Conservation (phyloP, 2,888 invertebrate species). For the Lasioglossum calceatum region DNA sequence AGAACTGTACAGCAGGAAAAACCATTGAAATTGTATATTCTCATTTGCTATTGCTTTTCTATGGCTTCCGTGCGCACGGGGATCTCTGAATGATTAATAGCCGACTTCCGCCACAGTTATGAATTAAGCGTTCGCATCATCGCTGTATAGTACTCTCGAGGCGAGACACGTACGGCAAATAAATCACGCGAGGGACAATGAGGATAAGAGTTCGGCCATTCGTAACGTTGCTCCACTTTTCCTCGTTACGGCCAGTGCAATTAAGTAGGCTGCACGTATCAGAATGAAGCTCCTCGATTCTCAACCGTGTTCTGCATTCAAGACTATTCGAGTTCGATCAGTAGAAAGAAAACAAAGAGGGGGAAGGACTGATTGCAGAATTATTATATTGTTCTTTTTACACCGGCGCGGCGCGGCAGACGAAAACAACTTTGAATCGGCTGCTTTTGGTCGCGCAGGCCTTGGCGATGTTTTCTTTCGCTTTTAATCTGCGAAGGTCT, state of each 20-base stretch:
- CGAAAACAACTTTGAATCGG: constrained; percentile 31
- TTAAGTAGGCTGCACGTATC: constrained; percentile 81
- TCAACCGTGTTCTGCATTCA: constrained; percentile 71
- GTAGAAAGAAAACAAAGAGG: not conserved
- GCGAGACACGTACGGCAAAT: constrained; percentile 48
- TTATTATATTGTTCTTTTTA: not conserved
- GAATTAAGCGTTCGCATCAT: not conserved
- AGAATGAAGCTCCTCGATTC: constrained; percentile 65
- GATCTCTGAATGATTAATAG: not conserved
- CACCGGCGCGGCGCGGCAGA: not conserved
- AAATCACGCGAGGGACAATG: constrained; percentile 64
- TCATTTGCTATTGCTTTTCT: not conserved
- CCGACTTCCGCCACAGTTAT: not conserved
- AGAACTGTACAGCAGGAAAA: not conserved
- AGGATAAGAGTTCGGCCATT: constrained; percentile 78
- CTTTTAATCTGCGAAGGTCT: constrained; percentile 14
- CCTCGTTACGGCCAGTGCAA: constrained; percentile 75
- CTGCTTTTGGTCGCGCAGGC: not conserved
- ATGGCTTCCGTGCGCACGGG: not conserved
- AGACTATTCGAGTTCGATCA: constrained; percentile 53
- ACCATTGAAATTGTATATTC: not conserved
- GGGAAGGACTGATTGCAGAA: not conserved
- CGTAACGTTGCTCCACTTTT: constrained; percentile 81
- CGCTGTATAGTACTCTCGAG: not conserved
- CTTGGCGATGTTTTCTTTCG: constrained; percentile 21